A percentile compares a stretch with the other conserved stretches of the same genome.
Evolutionary conservation across 2,888 invertebrate genomes (phyloP).

Genomic region (Laspeyria flexula): DNA sequence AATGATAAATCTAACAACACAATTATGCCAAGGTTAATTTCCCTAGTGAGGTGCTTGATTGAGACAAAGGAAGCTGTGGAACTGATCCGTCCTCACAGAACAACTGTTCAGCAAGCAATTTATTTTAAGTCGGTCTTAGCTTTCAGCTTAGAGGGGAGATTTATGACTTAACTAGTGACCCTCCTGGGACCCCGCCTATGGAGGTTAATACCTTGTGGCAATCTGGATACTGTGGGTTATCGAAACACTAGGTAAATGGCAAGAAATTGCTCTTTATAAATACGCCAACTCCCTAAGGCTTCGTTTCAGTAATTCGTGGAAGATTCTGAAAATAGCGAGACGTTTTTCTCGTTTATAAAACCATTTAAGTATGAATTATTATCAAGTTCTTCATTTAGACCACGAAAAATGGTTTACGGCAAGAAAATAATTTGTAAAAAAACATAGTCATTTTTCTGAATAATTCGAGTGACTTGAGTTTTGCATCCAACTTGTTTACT

Average conservation of each 20-base stretch:
- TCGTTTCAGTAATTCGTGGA: neutral
- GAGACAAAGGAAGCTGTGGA: slow-evolving; percentile 50
- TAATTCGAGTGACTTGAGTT: too few species aligned
- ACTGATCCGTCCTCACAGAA: slow-evolving; percentile 38
- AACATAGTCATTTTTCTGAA: too few species aligned
- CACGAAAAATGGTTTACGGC: too few species aligned
- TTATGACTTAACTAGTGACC: slow-evolving; percentile 16
- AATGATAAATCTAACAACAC: slow-evolving; percentile 45
- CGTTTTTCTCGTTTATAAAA: too few species aligned
- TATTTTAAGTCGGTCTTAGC: slow-evolving; percentile 27
- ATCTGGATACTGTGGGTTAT: neutral
- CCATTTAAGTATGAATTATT: too few species aligned
- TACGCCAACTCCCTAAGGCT: neutral
- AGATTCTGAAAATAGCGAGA: too few species aligned
- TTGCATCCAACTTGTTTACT: too few species aligned
- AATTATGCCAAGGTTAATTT: slow-evolving; percentile 58
- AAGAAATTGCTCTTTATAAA: neutral
- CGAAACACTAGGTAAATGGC: neutral
- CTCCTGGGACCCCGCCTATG: neutral
- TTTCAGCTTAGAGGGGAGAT: slow-evolving; percentile 15
- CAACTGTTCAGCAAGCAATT: slow-evolving; percentile 30
- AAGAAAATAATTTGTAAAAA: too few species aligned
- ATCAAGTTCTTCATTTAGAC: too few species aligned
- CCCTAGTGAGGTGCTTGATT: slow-evolving; percentile 53
- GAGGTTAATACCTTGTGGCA: slow-evolving; percentile 8